Base-by-base conservation (phyloP, 2,113 vertebrate species). In the Austrofundulus limnaeus region DNA sequence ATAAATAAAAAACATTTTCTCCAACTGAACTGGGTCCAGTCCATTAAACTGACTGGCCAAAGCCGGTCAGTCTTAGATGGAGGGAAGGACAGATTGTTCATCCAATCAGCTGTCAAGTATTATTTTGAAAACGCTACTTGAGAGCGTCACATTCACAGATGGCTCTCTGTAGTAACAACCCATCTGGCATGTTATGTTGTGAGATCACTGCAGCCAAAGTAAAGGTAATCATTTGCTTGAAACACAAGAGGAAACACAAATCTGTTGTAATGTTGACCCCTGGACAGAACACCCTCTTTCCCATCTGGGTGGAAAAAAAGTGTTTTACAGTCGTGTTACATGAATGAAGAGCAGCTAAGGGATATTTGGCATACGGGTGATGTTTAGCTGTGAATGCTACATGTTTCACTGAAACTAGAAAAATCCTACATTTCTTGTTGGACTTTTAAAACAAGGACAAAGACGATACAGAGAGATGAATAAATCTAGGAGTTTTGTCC, bases 101-200 rank as follows among this genome's bases (percentile, higher is more conserved):
- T 52, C 17, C n/a, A 64, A 31, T 53, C 23, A 64, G 13, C 19
- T 31, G 39, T 42, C 49, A 53, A 34, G 12, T 28, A 23, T 39
- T 12, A 39, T 50, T 64, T 52, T 25, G 13, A 41, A 39, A 50
- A 24, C 14, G 12, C 37, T 19, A 64, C 39, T 53, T 64, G 24
- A 10, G 38, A 53, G 39, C 24, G 11, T 16, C 50, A 19, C 14
- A 38, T 42, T 48, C 20, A 34, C 60, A 64, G 41, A 49, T 42
- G 46, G 48, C 42, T 25, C 17, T 53, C 38, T 47, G 45, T 52
- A 58, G 59, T 65, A 43, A 24, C 57, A 21, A 52, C 37, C 47
- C 45, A 63, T 63, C 68, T 64, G 61, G 49, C 39, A 7, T 38
- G 45, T 34, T 53, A 21, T 17, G 19, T 21, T 20, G 9, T 31